Evolutionary conservation across 2,797 vertebrate genomes (phyloP).

Genomic region (Ara ararauna): DNA sequence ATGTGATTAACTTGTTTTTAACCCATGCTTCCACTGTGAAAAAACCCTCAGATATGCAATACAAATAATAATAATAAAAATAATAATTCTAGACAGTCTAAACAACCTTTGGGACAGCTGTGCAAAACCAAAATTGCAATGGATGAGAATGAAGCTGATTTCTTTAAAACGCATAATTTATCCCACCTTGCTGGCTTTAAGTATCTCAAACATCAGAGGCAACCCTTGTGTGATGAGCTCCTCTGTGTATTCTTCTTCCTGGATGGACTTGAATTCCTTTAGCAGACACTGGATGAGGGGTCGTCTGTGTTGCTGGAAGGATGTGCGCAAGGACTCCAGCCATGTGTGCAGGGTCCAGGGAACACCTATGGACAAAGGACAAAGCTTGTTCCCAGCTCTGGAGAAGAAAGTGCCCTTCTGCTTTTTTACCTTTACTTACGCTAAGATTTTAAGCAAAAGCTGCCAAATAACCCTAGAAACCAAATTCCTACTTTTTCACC

Average conservation of each 20-base stretch:
- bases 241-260: slow-evolving; percentile 96
- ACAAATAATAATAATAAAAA: not conserved
- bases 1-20: slow-evolving; percentile 4
- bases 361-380: slow-evolving; percentile 79
- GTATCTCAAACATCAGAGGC: slow-evolving; percentile 96
- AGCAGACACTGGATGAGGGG: slow-evolving; percentile 94
- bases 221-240: slow-evolving; percentile 93
- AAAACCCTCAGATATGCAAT: not conserved
- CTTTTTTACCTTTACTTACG: not conserved
- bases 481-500: not conserved
- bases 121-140: not conserved
- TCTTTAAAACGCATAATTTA: not conserved
- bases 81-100: not conserved
- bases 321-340: slow-evolving; percentile 93
- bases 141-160: not conserved
- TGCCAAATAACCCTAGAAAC: not conserved
- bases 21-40: not conserved
- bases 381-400: not conserved
- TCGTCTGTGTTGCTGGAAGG: slow-evolving; percentile 93
- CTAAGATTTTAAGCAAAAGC: not conserved
- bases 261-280: slow-evolving; percentile 96
- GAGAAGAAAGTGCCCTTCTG: not conserved
- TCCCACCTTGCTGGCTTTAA: slow-evolving; percentile 94
- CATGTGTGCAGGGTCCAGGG: slow-evolving; percentile 96
- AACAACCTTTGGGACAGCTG: not conserved